Evolutionary conservation across 2,797 vertebrate genomes (phyloP).

Genomic region (Peromyscus nudipes): DNA sequence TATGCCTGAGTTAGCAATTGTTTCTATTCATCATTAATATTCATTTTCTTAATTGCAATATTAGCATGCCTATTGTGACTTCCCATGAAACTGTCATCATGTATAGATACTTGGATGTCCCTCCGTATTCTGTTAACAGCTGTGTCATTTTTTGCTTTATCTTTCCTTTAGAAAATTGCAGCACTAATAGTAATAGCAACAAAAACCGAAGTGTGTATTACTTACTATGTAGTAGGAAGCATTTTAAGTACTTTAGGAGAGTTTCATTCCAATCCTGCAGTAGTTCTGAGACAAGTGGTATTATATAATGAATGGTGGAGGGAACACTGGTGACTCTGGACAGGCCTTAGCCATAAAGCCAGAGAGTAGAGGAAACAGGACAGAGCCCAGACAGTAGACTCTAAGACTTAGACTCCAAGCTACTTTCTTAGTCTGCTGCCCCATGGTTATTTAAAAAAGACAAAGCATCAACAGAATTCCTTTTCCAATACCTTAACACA

Average conservation of each 20-base stretch:
- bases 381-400: neutral
- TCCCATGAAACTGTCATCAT: neutral
- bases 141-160: conserved; percentile 31
- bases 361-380: neutral
- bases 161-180: conserved; percentile 47
- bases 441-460: conserved; percentile 37
- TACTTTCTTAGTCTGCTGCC: neutral
- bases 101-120: conserved; percentile 21
- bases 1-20: neutral
- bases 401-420: neutral
- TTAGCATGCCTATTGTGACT: neutral
- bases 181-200: conserved; percentile 6
- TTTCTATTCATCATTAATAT: conserved; percentile 63
- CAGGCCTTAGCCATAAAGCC: neutral
- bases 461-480: conserved; percentile 29
- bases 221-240: conserved; percentile 35
- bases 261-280: conserved; percentile 1
- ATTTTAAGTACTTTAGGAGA: conserved; percentile 6
- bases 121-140: neutral
- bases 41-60: conserved; percentile 47
- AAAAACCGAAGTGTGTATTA: neutral
- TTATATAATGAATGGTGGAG: conserved; percentile 21
- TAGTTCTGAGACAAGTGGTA: conserved; percentile 22
- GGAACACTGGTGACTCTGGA: neutral
- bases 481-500: conserved; percentile 47